A percentile compares a stretch with the other conserved stretches of the same genome.
Evolutionary conservation across 2,113 vertebrate species (phyloP).

Genomic region (Microtus oregoni): DNA sequence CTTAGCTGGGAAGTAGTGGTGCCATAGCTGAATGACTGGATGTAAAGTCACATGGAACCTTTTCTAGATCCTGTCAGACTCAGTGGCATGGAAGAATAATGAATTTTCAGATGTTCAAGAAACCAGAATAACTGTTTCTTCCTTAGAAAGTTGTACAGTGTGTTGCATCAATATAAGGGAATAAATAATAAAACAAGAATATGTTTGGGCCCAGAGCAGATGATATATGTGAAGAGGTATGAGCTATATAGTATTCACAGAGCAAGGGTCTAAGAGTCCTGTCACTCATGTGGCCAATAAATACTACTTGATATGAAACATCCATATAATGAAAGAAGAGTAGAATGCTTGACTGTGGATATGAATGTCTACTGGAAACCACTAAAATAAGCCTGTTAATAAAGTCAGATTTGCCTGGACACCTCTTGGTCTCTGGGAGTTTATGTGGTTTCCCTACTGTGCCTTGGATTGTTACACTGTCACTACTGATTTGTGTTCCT

Average conservation of each 20-base stretch:
- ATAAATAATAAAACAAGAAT: not conserved
- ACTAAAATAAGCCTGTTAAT: not conserved
- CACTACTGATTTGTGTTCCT: not conserved
- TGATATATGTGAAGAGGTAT: not conserved
- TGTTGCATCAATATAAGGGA: not conserved
- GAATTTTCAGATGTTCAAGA: not conserved
- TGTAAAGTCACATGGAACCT: not conserved
- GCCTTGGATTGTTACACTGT: not conserved
- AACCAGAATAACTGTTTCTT: not conserved
- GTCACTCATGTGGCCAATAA: no score
- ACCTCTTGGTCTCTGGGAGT: not conserved
- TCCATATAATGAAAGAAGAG: not conserved
- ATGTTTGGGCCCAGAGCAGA: not conserved
- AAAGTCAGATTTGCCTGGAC: not conserved
- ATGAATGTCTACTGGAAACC: not conserved
- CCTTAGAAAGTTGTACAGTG: not conserved
- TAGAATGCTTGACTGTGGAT: not conserved
- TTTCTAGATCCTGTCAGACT: not conserved
- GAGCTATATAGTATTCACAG: not conserved
- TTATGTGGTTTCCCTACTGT: not conserved
- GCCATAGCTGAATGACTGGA: not conserved
- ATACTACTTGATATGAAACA: not conserved
- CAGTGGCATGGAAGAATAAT: not conserved
- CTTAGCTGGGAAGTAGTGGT: not conserved
- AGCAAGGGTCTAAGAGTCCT: not conserved